Evolutionary conservation across 2,888 invertebrate genomes (phyloP).

Genomic region (Drosophila neutralis): DNA sequence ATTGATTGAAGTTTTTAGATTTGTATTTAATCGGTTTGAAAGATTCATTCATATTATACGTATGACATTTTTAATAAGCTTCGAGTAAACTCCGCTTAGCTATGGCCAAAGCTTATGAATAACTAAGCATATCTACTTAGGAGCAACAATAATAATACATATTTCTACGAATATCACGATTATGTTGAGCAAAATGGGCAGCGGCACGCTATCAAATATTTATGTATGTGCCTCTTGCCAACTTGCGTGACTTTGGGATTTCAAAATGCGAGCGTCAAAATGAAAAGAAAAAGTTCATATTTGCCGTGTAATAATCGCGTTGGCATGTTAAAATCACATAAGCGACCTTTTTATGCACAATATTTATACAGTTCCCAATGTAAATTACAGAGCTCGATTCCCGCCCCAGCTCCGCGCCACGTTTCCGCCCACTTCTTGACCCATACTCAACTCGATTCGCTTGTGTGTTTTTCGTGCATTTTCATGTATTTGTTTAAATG

Average conservation of each 20-base stretch:
- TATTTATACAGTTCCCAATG: constrained; percentile 55
- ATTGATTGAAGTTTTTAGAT: constrained; percentile 14
- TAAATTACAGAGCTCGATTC: constrained; percentile 25
- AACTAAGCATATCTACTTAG: constrained; percentile 20
- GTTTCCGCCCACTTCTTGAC: background rate
- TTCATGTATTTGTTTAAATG: constrained; percentile 54
- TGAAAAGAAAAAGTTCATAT: constrained; percentile 16
- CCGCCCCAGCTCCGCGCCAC: background rate
- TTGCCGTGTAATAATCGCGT: constrained; percentile 43
- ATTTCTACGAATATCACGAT: constrained; percentile 4
- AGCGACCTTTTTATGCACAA: constrained; percentile 47
- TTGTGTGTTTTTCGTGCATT: constrained; percentile 23
- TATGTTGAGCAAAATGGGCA: constrained; percentile 2
- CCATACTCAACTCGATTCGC: constrained; percentile 1
- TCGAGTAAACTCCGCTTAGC: background rate
- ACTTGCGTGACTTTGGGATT: constrained; percentile 46
- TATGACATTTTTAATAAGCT: background rate
- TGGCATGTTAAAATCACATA: constrained; percentile 62
- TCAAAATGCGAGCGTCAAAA: constrained; percentile 9
- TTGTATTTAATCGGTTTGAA: constrained; percentile 12
- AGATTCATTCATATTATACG: background rate
- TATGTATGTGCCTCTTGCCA: constrained; percentile 32
- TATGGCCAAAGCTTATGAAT: constrained; percentile 9
- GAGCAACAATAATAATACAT: constrained; percentile 15
- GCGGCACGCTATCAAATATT: constrained; percentile 56